phyloP scores from a whole-genome alignment of 2,888 invertebrate genomes.

The Tachina fera region DNA sequence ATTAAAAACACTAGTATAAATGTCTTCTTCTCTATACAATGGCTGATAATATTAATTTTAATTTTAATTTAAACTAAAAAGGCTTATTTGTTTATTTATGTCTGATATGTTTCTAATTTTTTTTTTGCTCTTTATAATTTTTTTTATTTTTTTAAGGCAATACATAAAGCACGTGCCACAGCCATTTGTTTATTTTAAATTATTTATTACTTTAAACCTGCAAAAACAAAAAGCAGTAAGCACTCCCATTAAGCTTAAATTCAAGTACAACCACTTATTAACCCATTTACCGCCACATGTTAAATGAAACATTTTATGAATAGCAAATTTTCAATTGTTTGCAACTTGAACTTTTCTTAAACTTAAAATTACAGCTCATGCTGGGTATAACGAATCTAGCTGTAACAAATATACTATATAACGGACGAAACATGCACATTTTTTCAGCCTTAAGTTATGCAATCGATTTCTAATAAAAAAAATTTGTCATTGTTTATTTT shows the following conservation, averaged over 20 bases:
- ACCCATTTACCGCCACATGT: conserved; percentile 18
- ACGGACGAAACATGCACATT: too few species aligned
- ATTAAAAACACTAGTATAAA: too few species aligned
- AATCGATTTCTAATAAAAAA: too few species aligned
- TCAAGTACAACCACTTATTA: conserved; percentile 24
- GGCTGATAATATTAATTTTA: background rate
- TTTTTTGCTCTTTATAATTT: background rate
- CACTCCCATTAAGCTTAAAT: conserved; percentile 24
- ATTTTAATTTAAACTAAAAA: conserved; percentile 4
- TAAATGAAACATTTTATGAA: background rate
- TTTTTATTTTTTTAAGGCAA: background rate
- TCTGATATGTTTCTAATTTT: conserved; percentile 4
- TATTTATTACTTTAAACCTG: conserved; percentile 36
- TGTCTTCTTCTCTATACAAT: too few species aligned
- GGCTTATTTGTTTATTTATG: background rate
- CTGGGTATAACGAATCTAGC: too few species aligned
- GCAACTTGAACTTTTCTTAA: too few species aligned
- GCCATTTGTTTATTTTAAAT: conserved; percentile 15
- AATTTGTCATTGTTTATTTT: too few species aligned
- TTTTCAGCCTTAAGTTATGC: too few species aligned
- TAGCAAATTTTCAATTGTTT: background rate
- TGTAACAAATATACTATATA: too few species aligned
- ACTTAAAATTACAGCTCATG: too few species aligned
- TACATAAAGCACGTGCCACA: background rate
- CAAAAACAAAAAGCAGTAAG: conserved; percentile 24